phyloP scores from a whole-genome alignment of 2,113 vertebrate species.

The Gallinago undulata region DNA sequence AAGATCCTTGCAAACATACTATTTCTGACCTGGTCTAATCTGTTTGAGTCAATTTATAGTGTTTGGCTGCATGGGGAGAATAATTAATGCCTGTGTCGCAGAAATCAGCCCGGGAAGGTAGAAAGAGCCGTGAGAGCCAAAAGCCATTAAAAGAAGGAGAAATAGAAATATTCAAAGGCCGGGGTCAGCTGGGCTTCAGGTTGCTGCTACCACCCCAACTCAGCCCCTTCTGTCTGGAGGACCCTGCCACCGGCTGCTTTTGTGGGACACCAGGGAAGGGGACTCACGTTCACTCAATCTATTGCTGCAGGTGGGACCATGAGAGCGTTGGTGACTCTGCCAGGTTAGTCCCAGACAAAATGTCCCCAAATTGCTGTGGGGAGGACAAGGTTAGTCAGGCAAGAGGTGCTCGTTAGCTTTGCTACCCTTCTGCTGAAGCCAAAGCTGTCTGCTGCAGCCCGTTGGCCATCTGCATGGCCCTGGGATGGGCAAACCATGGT shows the following conservation, averaged over 20 bases:
- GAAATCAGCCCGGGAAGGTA: not conserved
- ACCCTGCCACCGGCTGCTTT: not conserved
- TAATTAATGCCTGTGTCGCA: not conserved
- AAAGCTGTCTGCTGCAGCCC: not conserved
- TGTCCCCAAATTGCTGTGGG: not conserved
- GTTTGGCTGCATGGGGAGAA: not conserved
- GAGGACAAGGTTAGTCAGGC: not conserved
- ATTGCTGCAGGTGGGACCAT: not conserved
- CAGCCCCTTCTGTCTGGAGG: not conserved
- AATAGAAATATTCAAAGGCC: not conserved
- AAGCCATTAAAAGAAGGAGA: not conserved
- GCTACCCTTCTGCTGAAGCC: not conserved
- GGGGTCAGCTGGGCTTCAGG: not conserved
- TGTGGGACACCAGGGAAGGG: not conserved
- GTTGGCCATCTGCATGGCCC: not conserved
- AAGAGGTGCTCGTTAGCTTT: not conserved
- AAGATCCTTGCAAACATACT: not conserved
- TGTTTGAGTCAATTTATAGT: not conserved
- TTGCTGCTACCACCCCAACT: not conserved
- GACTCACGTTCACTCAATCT: not conserved
- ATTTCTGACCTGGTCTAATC: not conserved
- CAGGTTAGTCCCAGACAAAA: not conserved
- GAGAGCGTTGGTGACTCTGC: not conserved
- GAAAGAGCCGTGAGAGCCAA: not conserved
- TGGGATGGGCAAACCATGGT: rapidly evolving